Evolutionary conservation across 2,888 invertebrate genomes (phyloP).

Genomic region (Itoplectis maculator): DNA sequence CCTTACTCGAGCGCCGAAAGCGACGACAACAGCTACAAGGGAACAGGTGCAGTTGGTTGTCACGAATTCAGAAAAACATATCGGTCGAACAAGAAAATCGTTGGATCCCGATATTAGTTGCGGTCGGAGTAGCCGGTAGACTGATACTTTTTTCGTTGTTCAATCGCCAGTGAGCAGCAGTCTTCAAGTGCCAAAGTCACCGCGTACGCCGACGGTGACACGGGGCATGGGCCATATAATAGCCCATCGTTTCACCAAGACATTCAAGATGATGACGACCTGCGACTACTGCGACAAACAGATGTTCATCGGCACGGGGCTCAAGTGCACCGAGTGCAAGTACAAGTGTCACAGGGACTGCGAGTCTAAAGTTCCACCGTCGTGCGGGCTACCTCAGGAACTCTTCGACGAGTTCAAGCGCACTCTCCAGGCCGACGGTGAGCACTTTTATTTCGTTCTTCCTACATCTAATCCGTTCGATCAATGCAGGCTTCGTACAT

Average conservation of each 20-base stretch:
- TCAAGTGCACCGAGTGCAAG: conserved; percentile 98
- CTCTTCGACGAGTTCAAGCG: conserved; percentile 93
- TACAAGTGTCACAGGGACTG: conserved; percentile 96
- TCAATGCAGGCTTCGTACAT: background rate
- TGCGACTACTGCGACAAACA: conserved; percentile 96
- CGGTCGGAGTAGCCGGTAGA: too few relatives aligned
- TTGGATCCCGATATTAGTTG: too few relatives aligned
- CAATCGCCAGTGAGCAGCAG: conserved; percentile 82
- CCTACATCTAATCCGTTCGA: too few relatives aligned
- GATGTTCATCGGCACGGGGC: conserved; percentile 92
- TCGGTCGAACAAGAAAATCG: background rate
- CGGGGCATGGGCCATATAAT: conserved; percentile 95
- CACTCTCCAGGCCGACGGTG: conserved; percentile 89
- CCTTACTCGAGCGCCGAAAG: conserved; percentile 86
- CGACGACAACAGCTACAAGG: conserved; percentile 86
- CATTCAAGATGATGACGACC: conserved; percentile 94
- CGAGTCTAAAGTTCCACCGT: conserved; percentile 95
- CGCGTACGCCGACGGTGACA: conserved; percentile 91
- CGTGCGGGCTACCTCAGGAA: conserved; percentile 95
- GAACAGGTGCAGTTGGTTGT: conserved; percentile 75
- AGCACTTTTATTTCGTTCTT: conserved; percentile 3
- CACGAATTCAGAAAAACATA: background rate
- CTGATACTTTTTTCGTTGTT: conserved; percentile 29
- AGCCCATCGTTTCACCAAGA: conserved; percentile 95
- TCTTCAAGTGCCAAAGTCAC: conserved; percentile 88